These are phyloP conservation scores for Cordilura impudica DNA, from an alignment of 2,888 invertebrate genomes.

Conservation along the genomic window DNA sequence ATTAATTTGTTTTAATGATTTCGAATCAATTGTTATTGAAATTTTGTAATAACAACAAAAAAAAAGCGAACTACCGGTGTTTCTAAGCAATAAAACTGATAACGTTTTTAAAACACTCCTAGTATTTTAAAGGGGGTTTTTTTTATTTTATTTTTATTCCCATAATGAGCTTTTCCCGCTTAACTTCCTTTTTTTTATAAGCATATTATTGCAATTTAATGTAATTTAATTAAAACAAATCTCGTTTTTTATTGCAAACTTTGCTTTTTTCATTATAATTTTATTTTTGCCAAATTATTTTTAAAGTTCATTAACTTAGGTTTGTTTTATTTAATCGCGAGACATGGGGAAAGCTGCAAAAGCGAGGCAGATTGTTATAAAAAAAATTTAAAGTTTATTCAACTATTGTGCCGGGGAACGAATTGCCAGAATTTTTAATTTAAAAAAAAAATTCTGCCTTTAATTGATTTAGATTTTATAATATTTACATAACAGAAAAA, in stretches of 20 bases:
- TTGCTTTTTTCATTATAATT: not conserved
- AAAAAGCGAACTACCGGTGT: not conserved
- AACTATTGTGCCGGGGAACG: conserved; percentile 15
- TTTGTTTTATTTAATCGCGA: not conserved
- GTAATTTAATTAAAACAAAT: not conserved
- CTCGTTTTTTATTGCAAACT: conserved; percentile 4
- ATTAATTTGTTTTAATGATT: not conserved
- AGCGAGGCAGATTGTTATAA: not conserved
- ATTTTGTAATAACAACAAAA: too few relatives aligned
- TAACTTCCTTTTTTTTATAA: not conserved
- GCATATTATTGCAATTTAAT: not conserved
- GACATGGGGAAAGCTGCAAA: not conserved
- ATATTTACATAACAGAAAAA: conserved; percentile 27
- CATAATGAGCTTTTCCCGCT: not conserved
- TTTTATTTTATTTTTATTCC: not conserved
- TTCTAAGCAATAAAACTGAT: not conserved
- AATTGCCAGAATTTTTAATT: not conserved
- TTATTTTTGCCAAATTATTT: not conserved
- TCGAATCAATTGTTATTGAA: too few relatives aligned
- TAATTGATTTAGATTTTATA: conserved; percentile 33
- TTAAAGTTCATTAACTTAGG: conserved; percentile 22
- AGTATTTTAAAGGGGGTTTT: not conserved
- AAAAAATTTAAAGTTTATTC: conserved; percentile 37
- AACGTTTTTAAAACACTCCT: not conserved
- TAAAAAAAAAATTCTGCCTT: not conserved